Evolutionary conservation across 1,140 invertebrate species (phyloP).

Genomic region (Palaemon carinicauda): DNA sequence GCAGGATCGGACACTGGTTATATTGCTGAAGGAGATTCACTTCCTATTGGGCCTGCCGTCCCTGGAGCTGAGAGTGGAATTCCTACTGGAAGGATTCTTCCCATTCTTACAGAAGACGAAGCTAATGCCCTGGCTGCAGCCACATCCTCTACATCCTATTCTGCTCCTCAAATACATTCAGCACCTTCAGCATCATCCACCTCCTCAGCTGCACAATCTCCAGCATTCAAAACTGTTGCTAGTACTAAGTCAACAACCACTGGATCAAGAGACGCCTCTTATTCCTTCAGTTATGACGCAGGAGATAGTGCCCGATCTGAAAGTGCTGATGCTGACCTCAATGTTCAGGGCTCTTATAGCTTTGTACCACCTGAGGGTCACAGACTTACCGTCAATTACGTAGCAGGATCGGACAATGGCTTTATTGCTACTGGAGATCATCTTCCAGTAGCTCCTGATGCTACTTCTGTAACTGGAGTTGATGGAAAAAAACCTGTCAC

Average conservation of each 20-base stretch:
- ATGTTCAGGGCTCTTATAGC: conserved; percentile 62
- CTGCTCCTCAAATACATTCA: too few species aligned
- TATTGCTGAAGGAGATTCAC: neutral
- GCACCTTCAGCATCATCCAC: too few species aligned
- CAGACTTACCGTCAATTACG: conserved; percentile 62
- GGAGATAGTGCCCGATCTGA: conserved; percentile 58
- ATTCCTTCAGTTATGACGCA: conserved; percentile 48
- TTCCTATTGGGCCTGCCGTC: neutral
- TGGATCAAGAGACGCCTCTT: conserved; percentile 15
- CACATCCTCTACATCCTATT: too few species aligned
- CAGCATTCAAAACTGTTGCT: too few species aligned
- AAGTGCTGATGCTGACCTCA: conserved; percentile 56
- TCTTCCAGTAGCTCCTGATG: conserved; percentile 10
- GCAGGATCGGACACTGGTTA: neutral
- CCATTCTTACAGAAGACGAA: too few species aligned
- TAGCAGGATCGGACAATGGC: conserved; percentile 60
- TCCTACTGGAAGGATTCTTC: too few species aligned
- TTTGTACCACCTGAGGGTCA: conserved; percentile 62
- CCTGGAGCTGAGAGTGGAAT: too few species aligned
- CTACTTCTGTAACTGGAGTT: neutral
- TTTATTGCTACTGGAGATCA: conserved; percentile 27
- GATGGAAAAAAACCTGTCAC: too few species aligned
- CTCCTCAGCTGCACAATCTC: too few species aligned
- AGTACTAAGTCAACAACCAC: too few species aligned
- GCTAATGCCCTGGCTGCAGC: too few species aligned